phyloP scores from a whole-genome alignment of 2,113 vertebrate genomes.

The Upupa epops region DNA sequence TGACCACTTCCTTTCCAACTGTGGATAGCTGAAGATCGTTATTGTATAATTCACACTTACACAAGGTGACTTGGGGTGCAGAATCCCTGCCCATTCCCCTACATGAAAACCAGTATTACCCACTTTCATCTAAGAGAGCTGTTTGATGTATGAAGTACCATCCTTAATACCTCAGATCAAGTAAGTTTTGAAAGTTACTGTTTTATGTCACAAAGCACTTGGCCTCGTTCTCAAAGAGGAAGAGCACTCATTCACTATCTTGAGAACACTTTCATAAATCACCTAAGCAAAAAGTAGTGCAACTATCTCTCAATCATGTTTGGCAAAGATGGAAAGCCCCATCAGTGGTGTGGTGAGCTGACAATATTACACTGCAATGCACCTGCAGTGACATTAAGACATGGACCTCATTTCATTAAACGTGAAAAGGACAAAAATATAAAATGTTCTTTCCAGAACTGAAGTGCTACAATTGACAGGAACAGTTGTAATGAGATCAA shows the following conservation, averaged over 20 bases:
- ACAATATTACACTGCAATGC: not conserved
- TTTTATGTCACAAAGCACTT: rapidly evolving
- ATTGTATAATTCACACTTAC: not conserved
- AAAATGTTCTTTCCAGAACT: not conserved
- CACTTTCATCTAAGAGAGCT: not conserved
- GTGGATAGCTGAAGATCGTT: not conserved
- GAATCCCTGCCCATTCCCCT: not conserved
- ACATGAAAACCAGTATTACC: not conserved
- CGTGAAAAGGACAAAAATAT: not conserved
- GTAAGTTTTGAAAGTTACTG: not conserved
- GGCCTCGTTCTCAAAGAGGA: not conserved
- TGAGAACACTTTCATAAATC: not conserved
- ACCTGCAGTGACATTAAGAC: not conserved
- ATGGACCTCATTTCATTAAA: not conserved
- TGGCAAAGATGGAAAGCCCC: not conserved
- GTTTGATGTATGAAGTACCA: not conserved
- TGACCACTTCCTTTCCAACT: no score
- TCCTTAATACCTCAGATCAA: no score
- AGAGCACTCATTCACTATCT: not conserved
- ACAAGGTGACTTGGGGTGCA: not conserved
- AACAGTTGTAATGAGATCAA: not conserved
- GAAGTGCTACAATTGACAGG: not conserved
- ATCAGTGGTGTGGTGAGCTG: not conserved
- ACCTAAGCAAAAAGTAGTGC: not conserved
- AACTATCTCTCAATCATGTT: not conserved